Percentiles rank a stretch among this genome's conserved stretches.
Conservation (phyloP, 2,113 vertebrate species). For the Prolemur simus region DNA sequence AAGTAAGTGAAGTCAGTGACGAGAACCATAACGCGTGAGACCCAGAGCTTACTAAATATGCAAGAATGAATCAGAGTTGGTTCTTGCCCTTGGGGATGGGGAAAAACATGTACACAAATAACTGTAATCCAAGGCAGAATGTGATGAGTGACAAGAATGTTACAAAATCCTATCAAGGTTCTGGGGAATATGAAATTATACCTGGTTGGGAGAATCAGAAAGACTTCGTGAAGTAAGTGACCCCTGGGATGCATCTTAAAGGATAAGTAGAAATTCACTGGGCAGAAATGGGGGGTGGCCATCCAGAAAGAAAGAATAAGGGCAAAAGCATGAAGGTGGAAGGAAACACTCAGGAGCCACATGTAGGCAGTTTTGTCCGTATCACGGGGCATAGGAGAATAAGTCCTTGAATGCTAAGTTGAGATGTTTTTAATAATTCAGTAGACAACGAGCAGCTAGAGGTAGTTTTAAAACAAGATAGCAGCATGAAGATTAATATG, state of each 20-base stretch:
- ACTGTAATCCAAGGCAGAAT: neutral
- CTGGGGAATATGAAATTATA: neutral
- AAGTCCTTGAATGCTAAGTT: neutral
- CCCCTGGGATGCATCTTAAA: neutral
- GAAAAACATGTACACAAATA: neutral
- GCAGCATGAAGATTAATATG: neutral
- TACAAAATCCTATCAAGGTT: neutral
- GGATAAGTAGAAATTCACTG: neutral
- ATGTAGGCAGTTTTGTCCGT: neutral
- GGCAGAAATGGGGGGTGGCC: neutral
- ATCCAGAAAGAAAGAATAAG: neutral
- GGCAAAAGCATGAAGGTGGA: neutral
- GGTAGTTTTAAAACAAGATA: neutral
- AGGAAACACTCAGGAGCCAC: neutral
- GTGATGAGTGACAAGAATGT: neutral
- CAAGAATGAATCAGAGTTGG: neutral
- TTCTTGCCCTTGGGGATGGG: neutral
- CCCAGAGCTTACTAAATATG: neutral
- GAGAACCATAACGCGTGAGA: neutral
- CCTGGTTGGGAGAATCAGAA: neutral
- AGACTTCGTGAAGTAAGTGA: neutral
- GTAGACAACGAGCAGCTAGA: neutral
- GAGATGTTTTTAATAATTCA: neutral
- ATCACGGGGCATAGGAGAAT: fast-evolving
- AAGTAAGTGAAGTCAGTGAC: neutral